Conservation (phyloP, 2,113 vertebrate species). For the Jaculus jaculus region DNA sequence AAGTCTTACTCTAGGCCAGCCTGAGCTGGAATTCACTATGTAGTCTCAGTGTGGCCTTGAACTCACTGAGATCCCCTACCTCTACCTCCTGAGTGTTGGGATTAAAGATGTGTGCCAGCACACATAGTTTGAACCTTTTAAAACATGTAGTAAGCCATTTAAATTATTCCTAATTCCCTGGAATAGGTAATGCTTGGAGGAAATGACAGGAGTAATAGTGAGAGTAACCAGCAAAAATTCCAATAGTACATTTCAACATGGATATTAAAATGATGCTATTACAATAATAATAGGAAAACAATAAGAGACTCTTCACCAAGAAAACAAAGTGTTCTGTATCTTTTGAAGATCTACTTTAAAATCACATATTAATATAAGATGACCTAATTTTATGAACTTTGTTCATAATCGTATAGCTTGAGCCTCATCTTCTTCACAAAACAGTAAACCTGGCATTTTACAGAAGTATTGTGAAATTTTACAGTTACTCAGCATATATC, state of each 20-base stretch:
- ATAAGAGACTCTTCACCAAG: neutral
- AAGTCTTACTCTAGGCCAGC: too few species aligned
- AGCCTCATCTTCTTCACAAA: neutral
- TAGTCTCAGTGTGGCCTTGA: too few species aligned
- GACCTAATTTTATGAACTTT: neutral
- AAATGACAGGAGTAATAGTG: neutral
- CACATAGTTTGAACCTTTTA: neutral
- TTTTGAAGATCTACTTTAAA: neutral
- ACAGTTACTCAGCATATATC: slow-evolving; percentile 1
- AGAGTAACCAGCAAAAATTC: neutral
- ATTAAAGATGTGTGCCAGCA: too few species aligned
- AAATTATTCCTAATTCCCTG: neutral
- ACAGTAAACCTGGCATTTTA: slow-evolving; percentile 31
- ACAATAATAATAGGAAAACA: neutral
- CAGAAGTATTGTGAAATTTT: slow-evolving; percentile 22
- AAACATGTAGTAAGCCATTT: neutral
- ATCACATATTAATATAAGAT: neutral
- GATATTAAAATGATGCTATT: neutral
- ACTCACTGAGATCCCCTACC: too few species aligned
- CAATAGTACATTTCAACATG: neutral
- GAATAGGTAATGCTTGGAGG: neutral
- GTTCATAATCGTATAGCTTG: slow-evolving; percentile 17
- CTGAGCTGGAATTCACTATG: too few species aligned
- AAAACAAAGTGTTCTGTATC: neutral
- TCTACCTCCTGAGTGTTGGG: too few species aligned